phyloP scores from a whole-genome alignment of 2,113 vertebrate species.

The Dicerorhinus sumatrensis region DNA sequence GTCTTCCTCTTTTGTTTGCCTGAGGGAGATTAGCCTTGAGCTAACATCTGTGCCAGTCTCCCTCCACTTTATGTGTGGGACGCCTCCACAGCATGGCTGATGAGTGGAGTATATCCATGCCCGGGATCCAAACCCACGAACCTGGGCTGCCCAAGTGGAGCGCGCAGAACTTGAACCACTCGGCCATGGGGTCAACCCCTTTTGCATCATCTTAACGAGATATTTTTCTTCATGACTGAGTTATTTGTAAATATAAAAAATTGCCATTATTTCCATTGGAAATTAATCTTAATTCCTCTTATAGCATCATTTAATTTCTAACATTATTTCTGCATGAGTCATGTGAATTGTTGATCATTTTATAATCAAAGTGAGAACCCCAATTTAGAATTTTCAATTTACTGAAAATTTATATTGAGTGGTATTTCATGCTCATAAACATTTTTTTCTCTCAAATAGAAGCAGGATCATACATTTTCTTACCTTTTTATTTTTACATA shows the following conservation, averaged over 20 bases:
- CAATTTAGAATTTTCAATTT: not conserved
- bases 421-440: not conserved
- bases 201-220: not conserved
- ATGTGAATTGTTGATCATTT: not conserved
- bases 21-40: too few relatives aligned
- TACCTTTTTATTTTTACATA: not conserved
- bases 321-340: not conserved
- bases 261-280: constrained; percentile 14
- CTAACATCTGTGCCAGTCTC: too few relatives aligned
- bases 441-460: not conserved
- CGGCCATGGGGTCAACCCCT: too few relatives aligned
- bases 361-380: not conserved
- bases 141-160: too few relatives aligned
- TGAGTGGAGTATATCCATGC: too few relatives aligned
- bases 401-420: not conserved
- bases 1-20: too few relatives aligned
- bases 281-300: not conserved
- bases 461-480: not conserved
- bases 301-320: not conserved
- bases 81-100: too few relatives aligned
- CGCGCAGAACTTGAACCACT: too few relatives aligned
- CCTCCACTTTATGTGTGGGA: too few relatives aligned
- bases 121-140: too few relatives aligned
- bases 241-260: constrained; percentile 31
- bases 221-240: not conserved